Percentiles rank a stretch among this genome's conserved stretches.
These are phyloP conservation scores for Habroteleia sp. DNA, from an alignment of 2,888 invertebrate genomes.

Conservation along the genomic window DNA sequence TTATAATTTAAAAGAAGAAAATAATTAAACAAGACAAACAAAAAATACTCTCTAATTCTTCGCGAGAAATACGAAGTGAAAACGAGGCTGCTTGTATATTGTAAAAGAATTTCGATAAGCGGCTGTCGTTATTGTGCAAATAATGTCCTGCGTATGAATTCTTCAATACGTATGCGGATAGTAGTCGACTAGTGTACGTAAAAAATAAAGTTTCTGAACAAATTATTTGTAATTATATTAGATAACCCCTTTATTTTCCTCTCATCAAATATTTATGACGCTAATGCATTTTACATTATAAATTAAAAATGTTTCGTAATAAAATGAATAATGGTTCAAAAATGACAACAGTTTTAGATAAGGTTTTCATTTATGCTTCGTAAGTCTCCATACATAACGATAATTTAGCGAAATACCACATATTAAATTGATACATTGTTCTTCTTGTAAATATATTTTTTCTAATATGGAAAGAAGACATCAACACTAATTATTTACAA, in stretches of 20 bases:
- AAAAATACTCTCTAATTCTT: constrained; percentile 58
- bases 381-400: constrained; percentile 61
- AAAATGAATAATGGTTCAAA: not conserved
- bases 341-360: constrained; percentile 27
- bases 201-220: constrained; percentile 81
- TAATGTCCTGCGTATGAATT: constrained; percentile 71
- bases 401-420: constrained; percentile 68
- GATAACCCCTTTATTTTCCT: no score
- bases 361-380: constrained; percentile 58
- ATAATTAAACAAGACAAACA: constrained; percentile 58
- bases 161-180: constrained; percentile 75
- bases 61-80: constrained; percentile 62
- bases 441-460: constrained; percentile 56
- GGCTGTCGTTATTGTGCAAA: constrained; percentile 71
- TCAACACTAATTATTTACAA: constrained; percentile 77
- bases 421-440: constrained; percentile 66
- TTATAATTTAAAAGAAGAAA: constrained; percentile 69
- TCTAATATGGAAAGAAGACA: constrained; percentile 50
- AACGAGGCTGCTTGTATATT: constrained; percentile 66
- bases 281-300: no score
- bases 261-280: no score
- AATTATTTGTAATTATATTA: constrained; percentile 40
- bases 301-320: not conserved
- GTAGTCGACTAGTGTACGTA: constrained; percentile 81
- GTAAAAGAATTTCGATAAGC: constrained; percentile 67